Conservation (phyloP, 2,888 invertebrate genomes). For the Drosophila nigritarsus region DNA sequence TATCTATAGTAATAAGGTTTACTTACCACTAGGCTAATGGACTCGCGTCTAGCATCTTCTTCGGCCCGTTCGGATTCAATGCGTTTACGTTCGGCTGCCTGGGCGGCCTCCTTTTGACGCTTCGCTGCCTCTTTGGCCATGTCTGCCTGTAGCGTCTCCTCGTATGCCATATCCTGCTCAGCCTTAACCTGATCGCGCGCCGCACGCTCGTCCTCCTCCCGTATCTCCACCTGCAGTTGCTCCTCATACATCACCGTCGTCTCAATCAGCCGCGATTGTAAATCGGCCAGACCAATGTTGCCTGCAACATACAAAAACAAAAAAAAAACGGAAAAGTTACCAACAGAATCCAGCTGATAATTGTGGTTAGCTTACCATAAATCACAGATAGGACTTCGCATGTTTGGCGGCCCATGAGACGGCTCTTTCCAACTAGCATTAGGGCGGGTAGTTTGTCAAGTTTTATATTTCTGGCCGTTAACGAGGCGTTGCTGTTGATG, state of each 20-base stretch:
- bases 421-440: constrained; percentile 93
- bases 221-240: constrained; percentile 91
- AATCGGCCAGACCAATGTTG: constrained; percentile 95
- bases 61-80: constrained; percentile 91
- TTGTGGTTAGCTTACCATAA: constrained; percentile 87
- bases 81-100: constrained; percentile 90
- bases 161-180: constrained; percentile 97
- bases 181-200: constrained; percentile 95
- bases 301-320: constrained; percentile 62
- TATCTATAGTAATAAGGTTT: too few species aligned
- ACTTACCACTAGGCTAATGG: constrained; percentile 84
- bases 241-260: constrained; percentile 94
- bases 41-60: constrained; percentile 90
- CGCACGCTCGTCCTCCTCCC: constrained; percentile 94
- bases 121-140: constrained; percentile 95
- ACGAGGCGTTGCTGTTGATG: constrained; percentile 93
- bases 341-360: background rate
- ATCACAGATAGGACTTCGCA: constrained; percentile 96
- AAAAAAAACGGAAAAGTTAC: too few species aligned
- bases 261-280: constrained; percentile 94
- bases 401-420: constrained; percentile 88
- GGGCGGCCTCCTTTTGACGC: constrained; percentile 88
- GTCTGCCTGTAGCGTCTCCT: constrained; percentile 91
- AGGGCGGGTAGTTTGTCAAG: constrained; percentile 95
- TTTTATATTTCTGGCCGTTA: constrained; percentile 93